Evolutionary conservation across 2,797 vertebrate genomes (phyloP).

Genomic region (Pipistrellus nathusii): DNA sequence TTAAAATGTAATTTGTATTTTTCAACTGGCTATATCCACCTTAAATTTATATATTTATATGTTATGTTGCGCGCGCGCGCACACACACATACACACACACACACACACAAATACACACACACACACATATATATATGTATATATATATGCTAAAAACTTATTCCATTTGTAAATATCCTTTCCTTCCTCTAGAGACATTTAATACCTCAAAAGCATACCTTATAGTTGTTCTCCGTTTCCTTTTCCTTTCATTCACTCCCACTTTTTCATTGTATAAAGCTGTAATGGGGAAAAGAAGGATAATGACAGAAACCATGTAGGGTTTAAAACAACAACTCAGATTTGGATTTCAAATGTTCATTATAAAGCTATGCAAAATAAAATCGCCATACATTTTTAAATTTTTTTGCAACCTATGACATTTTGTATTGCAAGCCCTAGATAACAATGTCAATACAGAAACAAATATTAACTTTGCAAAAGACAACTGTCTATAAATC

Average conservation of each 20-base stretch:
- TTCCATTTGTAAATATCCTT: background rate
- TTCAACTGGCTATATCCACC: background rate
- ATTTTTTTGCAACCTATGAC: background rate
- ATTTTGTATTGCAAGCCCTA: slow-evolving; percentile 9
- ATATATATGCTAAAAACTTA: background rate
- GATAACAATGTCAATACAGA: background rate
- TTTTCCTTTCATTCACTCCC: slow-evolving; percentile 96
- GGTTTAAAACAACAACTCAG: background rate
- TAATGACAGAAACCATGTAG: background rate
- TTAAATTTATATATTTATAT: background rate
- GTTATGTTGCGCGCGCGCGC: background rate
- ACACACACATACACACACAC: too few species aligned
- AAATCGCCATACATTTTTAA: background rate
- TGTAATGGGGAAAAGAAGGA: slow-evolving; percentile 80
- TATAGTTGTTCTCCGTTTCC: slow-evolving; percentile 98
- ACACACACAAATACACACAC: too few species aligned
- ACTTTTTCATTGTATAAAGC: slow-evolving; percentile 98
- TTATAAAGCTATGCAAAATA: slow-evolving; percentile 26
- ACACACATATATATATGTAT: too few species aligned
- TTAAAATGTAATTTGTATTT: background rate
- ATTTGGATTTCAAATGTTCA: slow-evolving; percentile 37
- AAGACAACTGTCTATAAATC: background rate
- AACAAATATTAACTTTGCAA: slow-evolving; percentile 14
- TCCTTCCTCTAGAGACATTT: background rate
- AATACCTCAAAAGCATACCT: slow-evolving; percentile 88